Percentiles rank a stretch among this genome's conserved stretches.
Conservation (phyloP, 2,888 invertebrate genomes). For the Sialis fuliginosa region DNA sequence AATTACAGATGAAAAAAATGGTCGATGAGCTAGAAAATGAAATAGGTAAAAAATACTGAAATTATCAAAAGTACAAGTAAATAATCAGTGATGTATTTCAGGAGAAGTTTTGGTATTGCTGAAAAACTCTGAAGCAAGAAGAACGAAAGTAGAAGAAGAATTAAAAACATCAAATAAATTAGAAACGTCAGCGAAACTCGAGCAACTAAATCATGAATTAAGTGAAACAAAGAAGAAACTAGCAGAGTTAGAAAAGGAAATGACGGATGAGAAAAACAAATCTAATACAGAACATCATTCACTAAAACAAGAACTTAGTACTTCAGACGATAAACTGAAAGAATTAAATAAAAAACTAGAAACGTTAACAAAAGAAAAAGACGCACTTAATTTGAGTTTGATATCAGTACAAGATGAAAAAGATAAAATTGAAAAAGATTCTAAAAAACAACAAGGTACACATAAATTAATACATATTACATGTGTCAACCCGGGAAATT, state of each 20-base stretch:
- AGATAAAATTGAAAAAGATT: background rate
- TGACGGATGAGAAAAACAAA: conserved; percentile 33
- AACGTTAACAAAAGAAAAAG: background rate
- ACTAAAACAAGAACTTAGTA: conserved; percentile 34
- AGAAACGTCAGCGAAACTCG: conserved; percentile 20
- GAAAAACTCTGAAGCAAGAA: conserved; percentile 36
- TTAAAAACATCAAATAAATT: conserved; percentile 13
- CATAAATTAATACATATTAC: conserved; percentile 1
- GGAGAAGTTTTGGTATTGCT: conserved; percentile 41
- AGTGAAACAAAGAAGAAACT: conserved; percentile 34
- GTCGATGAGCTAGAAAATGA: conserved; percentile 77
- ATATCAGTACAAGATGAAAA: background rate
- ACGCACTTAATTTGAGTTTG: background rate
- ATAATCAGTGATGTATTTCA: conserved; percentile 14
- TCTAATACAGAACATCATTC: conserved; percentile 39
- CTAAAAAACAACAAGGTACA: background rate
- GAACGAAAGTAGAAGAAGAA: conserved; percentile 30
- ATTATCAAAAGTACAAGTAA: background rate
- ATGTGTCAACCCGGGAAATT: no score
- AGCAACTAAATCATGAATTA: conserved; percentile 30
- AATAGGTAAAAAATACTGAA: conserved; percentile 34
- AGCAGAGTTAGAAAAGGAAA: conserved; percentile 30
- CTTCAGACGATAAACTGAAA: conserved; percentile 11
- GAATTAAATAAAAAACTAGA: background rate
- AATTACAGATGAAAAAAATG: conserved; percentile 62